phyloP scores from a whole-genome alignment of 2,888 invertebrate genomes.

The Nezara viridula region DNA sequence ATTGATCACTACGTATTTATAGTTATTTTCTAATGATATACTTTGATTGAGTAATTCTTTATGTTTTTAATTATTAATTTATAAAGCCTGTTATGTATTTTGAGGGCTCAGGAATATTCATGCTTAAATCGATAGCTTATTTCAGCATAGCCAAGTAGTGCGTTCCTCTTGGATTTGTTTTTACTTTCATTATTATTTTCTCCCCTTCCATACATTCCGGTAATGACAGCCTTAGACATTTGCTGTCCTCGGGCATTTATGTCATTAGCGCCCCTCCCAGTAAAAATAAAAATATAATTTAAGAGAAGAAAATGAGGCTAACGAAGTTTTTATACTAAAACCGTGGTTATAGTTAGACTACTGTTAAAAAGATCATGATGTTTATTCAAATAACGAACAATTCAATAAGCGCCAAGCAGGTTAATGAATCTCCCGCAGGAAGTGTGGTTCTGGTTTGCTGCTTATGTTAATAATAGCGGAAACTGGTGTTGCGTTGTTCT shows the following conservation, averaged over 20 bases:
- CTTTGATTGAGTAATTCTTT: background rate
- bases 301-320: too few species aligned
- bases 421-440: background rate
- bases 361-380: background rate
- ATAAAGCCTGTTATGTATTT: too few species aligned
- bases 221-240: too few species aligned
- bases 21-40: background rate
- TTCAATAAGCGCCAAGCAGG: background rate
- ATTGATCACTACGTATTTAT: background rate
- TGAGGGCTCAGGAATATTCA: background rate
- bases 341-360: background rate
- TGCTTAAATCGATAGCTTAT: background rate
- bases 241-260: too few species aligned
- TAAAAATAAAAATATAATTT: too few species aligned
- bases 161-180: background rate
- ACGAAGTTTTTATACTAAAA: rapidly evolving
- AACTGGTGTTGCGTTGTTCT: background rate
- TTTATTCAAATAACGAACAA: background rate
- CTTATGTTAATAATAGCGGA: background rate
- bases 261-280: too few species aligned
- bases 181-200: background rate
- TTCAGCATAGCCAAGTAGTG: background rate
- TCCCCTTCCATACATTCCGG: background rate
- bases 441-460: background rate
- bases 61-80: background rate